Base-by-base conservation (phyloP, 2,113 vertebrate genomes). In the Boulengeromyrus knoepffleri region DNA sequence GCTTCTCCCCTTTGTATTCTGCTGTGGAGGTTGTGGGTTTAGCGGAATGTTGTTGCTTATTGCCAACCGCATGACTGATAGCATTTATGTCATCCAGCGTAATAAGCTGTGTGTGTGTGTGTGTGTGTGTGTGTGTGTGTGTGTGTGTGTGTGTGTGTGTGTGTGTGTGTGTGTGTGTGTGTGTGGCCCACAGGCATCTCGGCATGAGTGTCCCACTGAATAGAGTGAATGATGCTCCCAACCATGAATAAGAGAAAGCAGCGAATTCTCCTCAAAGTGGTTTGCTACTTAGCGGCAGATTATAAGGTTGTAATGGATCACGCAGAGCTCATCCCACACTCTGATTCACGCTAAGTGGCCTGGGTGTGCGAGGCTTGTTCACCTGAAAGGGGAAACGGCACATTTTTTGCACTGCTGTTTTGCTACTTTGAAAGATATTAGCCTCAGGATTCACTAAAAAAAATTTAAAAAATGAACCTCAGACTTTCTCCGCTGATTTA, bases 321-420 rank as follows among this genome's bases (percentile, higher is more conserved):
- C 6, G 3, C 45, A 5, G 21, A 13, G 21, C 45, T n/a, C 83
- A 47, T 12, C 21, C 45, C 83, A 12, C 42, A 42, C 83, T 10
- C 80, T 1, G 83, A 85, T 10, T 47, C 21, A 21, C 91, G 92
- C 91, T 88, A 62, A 93, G 91, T 92, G 94, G 95, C 94, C 95
- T 95, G 90, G 91, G 91, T 89, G 31, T 85, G 80, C 90, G 88
- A 87, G 91, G 91, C 46, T 2, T 89, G 88, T 80, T 91, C 13
- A 24, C 89, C 90, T 93, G 93, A 93, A 31, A 1, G 88, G 89
- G 88, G 85, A 88, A 85, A 58, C 85, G 85, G 42, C 53, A 58
- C 88, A 90, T 49, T 91, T 85, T 88, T 62, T 70, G 36, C 87
- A 2, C 1, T 3, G 12, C 17, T 5, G 17, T 15, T 46, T 66